Percentiles rank a stretch among this genome's conserved stretches.
Conservation (phyloP, 2,113 vertebrate species). For the Prunella fulvescens region DNA sequence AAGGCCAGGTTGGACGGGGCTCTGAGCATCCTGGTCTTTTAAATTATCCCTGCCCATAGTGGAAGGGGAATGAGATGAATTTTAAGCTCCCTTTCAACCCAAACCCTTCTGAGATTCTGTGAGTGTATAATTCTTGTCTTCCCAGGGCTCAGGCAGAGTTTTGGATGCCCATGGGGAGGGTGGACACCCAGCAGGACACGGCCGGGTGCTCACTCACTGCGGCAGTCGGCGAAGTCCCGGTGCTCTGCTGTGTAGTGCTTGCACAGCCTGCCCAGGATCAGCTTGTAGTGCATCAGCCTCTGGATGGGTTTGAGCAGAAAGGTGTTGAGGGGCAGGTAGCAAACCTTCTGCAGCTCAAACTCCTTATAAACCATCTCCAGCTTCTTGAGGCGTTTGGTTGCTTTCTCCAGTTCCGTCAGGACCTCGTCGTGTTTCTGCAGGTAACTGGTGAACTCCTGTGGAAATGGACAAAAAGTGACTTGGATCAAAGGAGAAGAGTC, state of each 20-base stretch:
- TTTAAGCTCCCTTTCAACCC: not conserved
- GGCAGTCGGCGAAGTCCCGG: conserved; percentile 80
- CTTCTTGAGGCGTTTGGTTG: conserved; percentile 81
- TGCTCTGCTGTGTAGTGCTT: conserved; percentile 77
- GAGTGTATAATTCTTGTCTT: not conserved
- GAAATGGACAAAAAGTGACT: not conserved
- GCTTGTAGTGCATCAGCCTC: conserved; percentile 91
- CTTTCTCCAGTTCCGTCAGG: conserved; percentile 87
- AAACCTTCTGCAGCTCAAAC: conserved; percentile 96
- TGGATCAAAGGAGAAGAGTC: not conserved
- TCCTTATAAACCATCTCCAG: conserved; percentile 88
- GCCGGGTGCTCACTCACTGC: conserved; percentile 68
- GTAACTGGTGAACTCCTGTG: conserved; percentile 82
- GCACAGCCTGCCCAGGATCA: conserved; percentile 88
- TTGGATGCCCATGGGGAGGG: accelerated
- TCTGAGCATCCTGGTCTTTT: not conserved
- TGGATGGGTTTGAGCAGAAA: conserved; percentile 96
- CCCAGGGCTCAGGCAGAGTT: not conserved
- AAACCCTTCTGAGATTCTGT: not conserved
- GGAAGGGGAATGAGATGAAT: not conserved
- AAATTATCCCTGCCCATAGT: not conserved
- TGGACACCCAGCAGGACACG: not conserved
- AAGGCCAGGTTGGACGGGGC: not conserved
- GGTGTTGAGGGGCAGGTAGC: conserved; percentile 91
- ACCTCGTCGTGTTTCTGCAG: conserved; percentile 88